Evolutionary conservation across 2,888 invertebrate species (phyloP), one percentile per base, ranked within the genome.

Genomic region (Phaonia tiefii): DNA sequence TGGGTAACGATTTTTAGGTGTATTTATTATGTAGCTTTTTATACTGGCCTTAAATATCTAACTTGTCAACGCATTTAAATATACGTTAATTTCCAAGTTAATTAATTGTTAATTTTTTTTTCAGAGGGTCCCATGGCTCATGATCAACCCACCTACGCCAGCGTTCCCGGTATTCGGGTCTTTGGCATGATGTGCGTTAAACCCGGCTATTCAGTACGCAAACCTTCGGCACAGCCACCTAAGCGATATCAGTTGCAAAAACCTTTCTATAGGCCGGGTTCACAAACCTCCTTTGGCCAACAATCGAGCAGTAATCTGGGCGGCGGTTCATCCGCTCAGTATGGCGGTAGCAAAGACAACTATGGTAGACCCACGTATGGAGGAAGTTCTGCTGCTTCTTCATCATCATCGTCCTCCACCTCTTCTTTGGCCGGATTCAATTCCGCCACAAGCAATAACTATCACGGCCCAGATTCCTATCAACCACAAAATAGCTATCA

Each of bases 101-200:
- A 31, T 67, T 10, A 46, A 13, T 39, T 72, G 31, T 49, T 22
- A n/a, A n/a, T 54, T 75, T 54, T 20, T 4, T 65, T 88, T 88
- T 37, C 92, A 97, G 97, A 97, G 92, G 98, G 97, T 13, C 98
- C 98, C 70, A 96, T 97, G 94, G 96, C 96, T 10, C 98, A 98
- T 89, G 97, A 97, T 89, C 97, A 97, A 89, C 97, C 98, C 13
- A 96, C 97, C 0, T 98, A 98, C 88, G 98, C 97, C 1, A 96
- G 97, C 85, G 97, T 98, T 10, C 97, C 97, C 2, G 97, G 97
- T 1, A 97, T 98, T 83, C 93, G 97, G 84, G 97, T 98, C 0
- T 98, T 96, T 88, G 98, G 97, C 56, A 98, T 98, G 97, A 96
- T 97, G 94, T 97, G 97, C 88, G 96, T 96, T 0, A 92, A 93